Conservation (phyloP, 2,797 vertebrate genomes). For the Melanotaenia nigrans region DNA sequence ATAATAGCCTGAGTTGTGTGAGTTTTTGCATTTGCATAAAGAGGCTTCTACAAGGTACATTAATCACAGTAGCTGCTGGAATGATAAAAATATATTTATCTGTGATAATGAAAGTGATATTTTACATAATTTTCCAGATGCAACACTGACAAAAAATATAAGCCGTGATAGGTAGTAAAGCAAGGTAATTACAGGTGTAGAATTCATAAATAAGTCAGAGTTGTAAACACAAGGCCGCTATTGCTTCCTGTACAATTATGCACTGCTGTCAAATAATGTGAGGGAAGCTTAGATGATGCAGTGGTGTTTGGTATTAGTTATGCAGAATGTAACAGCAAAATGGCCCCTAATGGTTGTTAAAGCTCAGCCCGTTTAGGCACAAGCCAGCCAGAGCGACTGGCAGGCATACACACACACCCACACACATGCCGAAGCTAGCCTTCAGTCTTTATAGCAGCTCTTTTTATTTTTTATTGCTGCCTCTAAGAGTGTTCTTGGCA, state of each 20-base stretch:
- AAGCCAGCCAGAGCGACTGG: slow-evolving; percentile 25
- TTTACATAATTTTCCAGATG: slow-evolving; percentile 1
- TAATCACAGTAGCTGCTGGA: background rate
- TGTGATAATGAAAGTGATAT: background rate
- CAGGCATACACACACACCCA: background rate
- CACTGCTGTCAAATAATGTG: slow-evolving; percentile 31
- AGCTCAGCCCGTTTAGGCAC: slow-evolving; percentile 30
- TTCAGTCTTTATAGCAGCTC: slow-evolving; percentile 34
- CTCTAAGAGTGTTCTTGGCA: slow-evolving; percentile 21
- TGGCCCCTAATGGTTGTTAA: slow-evolving; percentile 51
- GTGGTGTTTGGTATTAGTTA: slow-evolving; percentile 31
- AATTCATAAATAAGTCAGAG: slow-evolving; percentile 28
- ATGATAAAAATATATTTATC: background rate
- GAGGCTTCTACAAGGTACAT: no score
- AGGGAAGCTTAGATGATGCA: slow-evolving; percentile 27
- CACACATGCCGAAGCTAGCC: slow-evolving; percentile 23
- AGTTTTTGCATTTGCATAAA: background rate
- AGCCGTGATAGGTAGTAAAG: slow-evolving; percentile 10
- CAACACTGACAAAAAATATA: background rate
- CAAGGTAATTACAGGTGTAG: slow-evolving; percentile 39
- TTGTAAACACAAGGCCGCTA: slow-evolving; percentile 38
- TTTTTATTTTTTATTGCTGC: slow-evolving; percentile 41
- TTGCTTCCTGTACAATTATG: slow-evolving; percentile 54
- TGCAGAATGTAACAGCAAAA: slow-evolving; percentile 33
- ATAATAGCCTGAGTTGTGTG: background rate